Percentiles rank a stretch among this genome's conserved stretches.
Conservation (phyloP, 2,113 vertebrate genomes). For the Tetrao urogallus region DNA sequence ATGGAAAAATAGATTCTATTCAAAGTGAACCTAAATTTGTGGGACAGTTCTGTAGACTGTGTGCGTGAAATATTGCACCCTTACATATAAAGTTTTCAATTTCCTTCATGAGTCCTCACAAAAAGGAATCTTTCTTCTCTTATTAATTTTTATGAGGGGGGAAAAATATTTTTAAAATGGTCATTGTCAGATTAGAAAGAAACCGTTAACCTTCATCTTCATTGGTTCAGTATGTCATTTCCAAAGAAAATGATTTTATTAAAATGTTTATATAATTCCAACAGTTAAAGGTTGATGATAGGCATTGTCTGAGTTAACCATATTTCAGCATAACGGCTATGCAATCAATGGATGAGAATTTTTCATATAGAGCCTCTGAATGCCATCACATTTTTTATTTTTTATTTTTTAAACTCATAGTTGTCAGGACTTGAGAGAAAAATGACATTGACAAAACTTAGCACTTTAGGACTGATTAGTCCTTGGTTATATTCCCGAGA, state of each 20-base stretch:
- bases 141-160: not conserved
- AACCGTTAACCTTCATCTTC: conserved; percentile 9
- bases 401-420: not conserved
- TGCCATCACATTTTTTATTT: not conserved
- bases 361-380: not conserved
- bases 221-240: conserved; percentile 12
- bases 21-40: not conserved
- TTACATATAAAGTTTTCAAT: not conserved
- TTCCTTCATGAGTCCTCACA: not conserved
- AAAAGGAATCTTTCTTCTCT: not conserved
- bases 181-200: not conserved
- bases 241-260: not conserved
- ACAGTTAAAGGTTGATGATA: not conserved
- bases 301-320: not conserved
- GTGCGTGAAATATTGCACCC: not conserved
- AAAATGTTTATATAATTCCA: not conserved
- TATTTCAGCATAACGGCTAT: fast-evolving
- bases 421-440: not conserved
- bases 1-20: not conserved
- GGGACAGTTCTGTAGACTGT: not conserved
- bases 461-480: not conserved
- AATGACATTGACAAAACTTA: not conserved
- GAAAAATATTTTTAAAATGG: not conserved
- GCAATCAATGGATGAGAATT: not conserved
- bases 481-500: not conserved